Evolutionary conservation across 2,113 vertebrate species (phyloP), one percentile per base, ranked within the genome.

Genomic region (Sphaerodactylus townsendi): DNA sequence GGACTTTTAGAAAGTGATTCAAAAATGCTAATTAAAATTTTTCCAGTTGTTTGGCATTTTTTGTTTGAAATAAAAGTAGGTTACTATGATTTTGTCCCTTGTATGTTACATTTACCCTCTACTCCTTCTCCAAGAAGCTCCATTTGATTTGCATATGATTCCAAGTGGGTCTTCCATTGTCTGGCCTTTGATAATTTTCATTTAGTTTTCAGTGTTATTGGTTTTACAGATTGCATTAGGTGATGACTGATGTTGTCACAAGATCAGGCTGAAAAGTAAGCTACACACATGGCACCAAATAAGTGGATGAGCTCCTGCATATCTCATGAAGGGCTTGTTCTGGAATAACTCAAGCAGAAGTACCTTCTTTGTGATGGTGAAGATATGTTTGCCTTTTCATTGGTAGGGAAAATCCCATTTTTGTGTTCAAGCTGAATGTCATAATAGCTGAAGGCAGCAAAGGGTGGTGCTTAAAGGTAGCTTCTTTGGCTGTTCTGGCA

Each of bases 391-490:
- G 46, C 69, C 28, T 30, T 74, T 3, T 73, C 23, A 0, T 70
- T 82, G 86, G 80, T 79, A 11, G 13, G 79, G 75, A 48, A 87
- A 39, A 0, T 0, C 0, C 41, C 85, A 28, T 86, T 44, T 9
- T 56, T 17, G 69, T 83, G 37, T 44, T 78, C 25, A 66, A 39
- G 6, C 33, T 59, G 59, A 83, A n/a, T 33, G 70, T 50, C 87
- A 46, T 35, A 81, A 88, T 86, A 86, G 28, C 46, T 86, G 68
- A 72, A 46, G 65, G 83, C 75, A 87, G n/a, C 46, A 79, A 74
- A 83, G 35, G 9, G 39, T 81, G 86, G 37, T 30, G 85, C 74
- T 70, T 82, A 73, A 84, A 81, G 88, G 90, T 3, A 81, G 80
- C 10, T 79, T 33, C 46, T 82, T 56, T 0, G 3, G 0, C 13